These are phyloP conservation scores for Spilarctia lutea DNA, from an alignment of 2,888 invertebrate species.

Conservation along the genomic window DNA sequence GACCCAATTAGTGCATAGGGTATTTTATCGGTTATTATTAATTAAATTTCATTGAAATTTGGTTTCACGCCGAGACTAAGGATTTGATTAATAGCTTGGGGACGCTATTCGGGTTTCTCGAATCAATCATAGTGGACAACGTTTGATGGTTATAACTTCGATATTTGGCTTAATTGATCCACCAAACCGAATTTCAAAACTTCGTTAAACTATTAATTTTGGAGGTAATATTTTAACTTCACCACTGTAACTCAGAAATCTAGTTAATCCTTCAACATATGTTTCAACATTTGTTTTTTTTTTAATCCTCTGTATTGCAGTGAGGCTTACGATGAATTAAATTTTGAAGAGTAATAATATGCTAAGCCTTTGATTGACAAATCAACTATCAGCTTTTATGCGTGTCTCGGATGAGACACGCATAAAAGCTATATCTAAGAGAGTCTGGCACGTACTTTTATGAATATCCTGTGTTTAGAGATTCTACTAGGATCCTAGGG, in stretches of 20 bases:
- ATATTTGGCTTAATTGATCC: not conserved
- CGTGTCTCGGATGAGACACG: too few species aligned
- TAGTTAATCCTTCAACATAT: not conserved
- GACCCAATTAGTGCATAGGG: constrained; percentile 39
- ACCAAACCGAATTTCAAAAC: not conserved
- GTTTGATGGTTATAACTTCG: constrained; percentile 5
- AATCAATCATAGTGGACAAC: constrained; percentile 15
- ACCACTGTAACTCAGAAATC: not conserved
- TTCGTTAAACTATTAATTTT: not conserved
- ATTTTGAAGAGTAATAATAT: not conserved
- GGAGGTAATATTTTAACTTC: not conserved
- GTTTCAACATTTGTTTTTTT: not conserved
- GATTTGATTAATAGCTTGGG: constrained; percentile 4
- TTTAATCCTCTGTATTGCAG: not conserved
- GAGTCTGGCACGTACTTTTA: not conserved
- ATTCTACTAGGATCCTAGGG: not conserved
- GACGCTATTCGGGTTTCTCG: constrained; percentile 3
- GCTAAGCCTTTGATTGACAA: not conserved
- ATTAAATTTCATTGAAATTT: constrained; percentile 47
- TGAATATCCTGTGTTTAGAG: not conserved
- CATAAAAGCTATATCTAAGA: too few species aligned
- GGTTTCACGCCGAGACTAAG: constrained; percentile 1
- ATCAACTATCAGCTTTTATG: too few species aligned
- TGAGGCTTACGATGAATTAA: not conserved
- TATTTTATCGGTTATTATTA: constrained; percentile 30